Base-by-base conservation (phyloP, 2,888 invertebrate genomes). In the Ellobium chinense region DNA sequence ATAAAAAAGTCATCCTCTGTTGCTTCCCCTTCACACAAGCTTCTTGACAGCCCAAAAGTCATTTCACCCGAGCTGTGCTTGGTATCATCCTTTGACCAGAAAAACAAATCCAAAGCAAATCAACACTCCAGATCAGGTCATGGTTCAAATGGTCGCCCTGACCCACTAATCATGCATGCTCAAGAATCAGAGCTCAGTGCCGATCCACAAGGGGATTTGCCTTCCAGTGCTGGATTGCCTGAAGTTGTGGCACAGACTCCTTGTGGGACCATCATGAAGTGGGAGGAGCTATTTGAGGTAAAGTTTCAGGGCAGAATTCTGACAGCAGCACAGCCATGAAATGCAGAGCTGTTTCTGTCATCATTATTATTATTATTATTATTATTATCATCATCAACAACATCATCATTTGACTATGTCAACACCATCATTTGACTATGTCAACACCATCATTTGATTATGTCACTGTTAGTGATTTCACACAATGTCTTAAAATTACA, bases 171-270 rank as follows among this genome's bases (percentile, higher is more conserved):
- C 9, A 74, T 78, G 12, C 75, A 88, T 88, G 79, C 88, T 0
- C 84, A 87, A 12, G 88, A 89, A 68, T 88, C 89, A 2, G 85
- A 87, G n/a, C n/a, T 14, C 12, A 54, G 56, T 4, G 14, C 24
- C 39, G 62, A 74, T n/a, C 7, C 21, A 46, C 63, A 60, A 7
- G 46, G 63, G n/a, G 74, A 63, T 29, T 27, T 46, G 0, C 18
- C 12, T 31, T 18, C 46, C 21, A 34, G 62, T 31, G 37, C 21
- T 18, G 46, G 74, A 34, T 7, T 56, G 24, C 90, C 90, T 5
- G 88, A 90, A 69, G 87, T 90, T n/a, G 80, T 87, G 60, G 90
- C 90, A 9, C 90, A 90, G 76, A 90, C 90, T 18, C 90, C 90
- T n/a, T 87, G 87, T 76, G 90, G 90, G 70, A 89, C 88, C 56